Evolutionary conservation across 2,888 invertebrate species (phyloP).

Genomic region (Polyommatus icarus): DNA sequence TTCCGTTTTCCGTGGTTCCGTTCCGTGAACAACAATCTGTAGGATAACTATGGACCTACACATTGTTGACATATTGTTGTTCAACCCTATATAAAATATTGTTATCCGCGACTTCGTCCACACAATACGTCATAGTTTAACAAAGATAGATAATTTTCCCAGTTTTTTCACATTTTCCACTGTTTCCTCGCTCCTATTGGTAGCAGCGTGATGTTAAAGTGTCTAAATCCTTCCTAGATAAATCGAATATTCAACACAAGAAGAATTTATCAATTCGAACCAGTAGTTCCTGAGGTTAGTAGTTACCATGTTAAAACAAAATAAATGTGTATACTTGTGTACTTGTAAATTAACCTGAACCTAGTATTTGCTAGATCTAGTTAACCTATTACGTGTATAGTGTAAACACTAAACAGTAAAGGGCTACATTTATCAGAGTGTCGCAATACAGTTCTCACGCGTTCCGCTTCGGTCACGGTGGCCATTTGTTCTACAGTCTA

Average conservation of each 20-base stretch:
- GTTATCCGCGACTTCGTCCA: no score
- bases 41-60: neutral
- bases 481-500: neutral
- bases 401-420: neutral
- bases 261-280: neutral
- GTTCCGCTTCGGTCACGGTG: neutral
- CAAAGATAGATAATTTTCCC: no score
- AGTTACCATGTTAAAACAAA: neutral
- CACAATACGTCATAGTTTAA: no score
- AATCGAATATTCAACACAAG: neutral
- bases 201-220: neutral
- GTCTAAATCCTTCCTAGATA: neutral
- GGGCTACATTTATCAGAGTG: neutral
- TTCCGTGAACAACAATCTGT: neutral
- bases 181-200: neutral
- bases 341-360: neutral
- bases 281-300: neutral
- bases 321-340: neutral
- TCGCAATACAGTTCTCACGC: conserved; percentile 18
- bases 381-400: neutral
- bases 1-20: neutral
- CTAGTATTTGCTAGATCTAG: neutral
- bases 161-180: neutral
- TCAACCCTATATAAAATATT: no score
- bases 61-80: no score